phyloP scores from a whole-genome alignment of 2,113 vertebrate species.

The Brachyistius frenatus region DNA sequence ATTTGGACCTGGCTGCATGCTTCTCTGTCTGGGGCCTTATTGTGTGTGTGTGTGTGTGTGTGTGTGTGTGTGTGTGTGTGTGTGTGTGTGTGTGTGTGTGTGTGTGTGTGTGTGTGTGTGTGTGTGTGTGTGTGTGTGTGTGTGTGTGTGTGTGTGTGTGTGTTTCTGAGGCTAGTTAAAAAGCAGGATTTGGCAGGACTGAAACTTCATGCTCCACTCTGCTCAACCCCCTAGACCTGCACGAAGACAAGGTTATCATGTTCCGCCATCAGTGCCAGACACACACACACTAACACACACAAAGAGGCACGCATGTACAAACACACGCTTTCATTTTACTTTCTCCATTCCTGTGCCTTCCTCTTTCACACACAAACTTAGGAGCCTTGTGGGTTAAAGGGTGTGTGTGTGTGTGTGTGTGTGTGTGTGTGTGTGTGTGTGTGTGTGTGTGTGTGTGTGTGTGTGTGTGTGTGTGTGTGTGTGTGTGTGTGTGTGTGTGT shows the following conservation, averaged over 20 bases:
- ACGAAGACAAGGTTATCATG: conserved; percentile 72
- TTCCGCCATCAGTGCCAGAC: conserved; percentile 82
- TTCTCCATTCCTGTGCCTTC: neutral
- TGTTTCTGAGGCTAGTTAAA: conserved; percentile 88
- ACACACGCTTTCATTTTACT: neutral
- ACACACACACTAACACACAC: conserved; percentile 75
- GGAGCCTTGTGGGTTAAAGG: conserved; percentile 10
- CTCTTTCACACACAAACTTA: conserved; percentile 18
- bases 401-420: neutral
- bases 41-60: too few species aligned
- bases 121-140: conserved; percentile 1
- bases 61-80: conserved; percentile 5
- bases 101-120: conserved; percentile 66
- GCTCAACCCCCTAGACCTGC: conserved; percentile 61
- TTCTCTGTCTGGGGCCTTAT: conserved; percentile 54
- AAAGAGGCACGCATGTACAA: conserved; percentile 9
- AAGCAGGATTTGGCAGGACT: conserved; percentile 60
- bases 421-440: neutral
- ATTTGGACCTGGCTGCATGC: conserved; percentile 67
- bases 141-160: conserved; percentile 72
- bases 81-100: conserved; percentile 72
- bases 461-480: too few species aligned
- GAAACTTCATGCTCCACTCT: conserved; percentile 63
- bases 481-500: too few species aligned
- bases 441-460: too few species aligned